Evolutionary conservation across 92 coral and sea anemone genomes (phyloP), one percentile per base, ranked within the genome.

Genomic region (Porites cylindrica): DNA sequence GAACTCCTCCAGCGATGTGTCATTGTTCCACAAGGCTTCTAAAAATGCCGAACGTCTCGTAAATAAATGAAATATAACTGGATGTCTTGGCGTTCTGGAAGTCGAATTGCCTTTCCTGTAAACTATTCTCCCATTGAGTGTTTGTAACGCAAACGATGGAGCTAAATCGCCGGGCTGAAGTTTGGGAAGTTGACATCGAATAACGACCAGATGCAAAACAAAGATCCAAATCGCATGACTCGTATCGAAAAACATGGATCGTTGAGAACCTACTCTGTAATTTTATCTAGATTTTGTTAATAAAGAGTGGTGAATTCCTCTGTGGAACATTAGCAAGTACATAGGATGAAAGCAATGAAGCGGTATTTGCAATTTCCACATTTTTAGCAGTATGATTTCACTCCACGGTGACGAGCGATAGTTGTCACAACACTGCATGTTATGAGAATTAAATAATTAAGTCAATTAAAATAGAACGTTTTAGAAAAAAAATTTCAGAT

Each of bases 81-180:
- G 98, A 56, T 93, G 96, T 65, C 71, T 89, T 69, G 96, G 90
- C 77, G 66, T 78, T 75, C 70, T 85, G 58, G 92, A 72, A 62
- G 75, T 90, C 29, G 74, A 61, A 26, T 90, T 76, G 61, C 85
- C 86, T 74, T 80, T 91, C 84, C 83, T 89, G 87, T 91, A 97
- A 72, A 94, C 87, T 66, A 97, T 86, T 80, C 98, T 85, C 63
- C 98, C 99, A 72, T 88, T 75, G n/a, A 95, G 78, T 16, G 99
- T 95, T 86, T 93, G 99, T 6, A 95, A 90, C 19, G 94, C 82
- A 88, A 96, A 97, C n/a, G 99, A 96, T 16, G 98, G 98, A 8
- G 99, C 99, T 0, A 89, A 11, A 69, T 92, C 93, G 11, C 97
- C 95, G 0, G 99, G 98, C 47, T 86, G 85, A 64, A 93, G 95